Percentiles rank a stretch among this genome's conserved stretches.
Evolutionary conservation across 2,113 vertebrate species (phyloP).

Genomic region (Salvelinus namaycush): DNA sequence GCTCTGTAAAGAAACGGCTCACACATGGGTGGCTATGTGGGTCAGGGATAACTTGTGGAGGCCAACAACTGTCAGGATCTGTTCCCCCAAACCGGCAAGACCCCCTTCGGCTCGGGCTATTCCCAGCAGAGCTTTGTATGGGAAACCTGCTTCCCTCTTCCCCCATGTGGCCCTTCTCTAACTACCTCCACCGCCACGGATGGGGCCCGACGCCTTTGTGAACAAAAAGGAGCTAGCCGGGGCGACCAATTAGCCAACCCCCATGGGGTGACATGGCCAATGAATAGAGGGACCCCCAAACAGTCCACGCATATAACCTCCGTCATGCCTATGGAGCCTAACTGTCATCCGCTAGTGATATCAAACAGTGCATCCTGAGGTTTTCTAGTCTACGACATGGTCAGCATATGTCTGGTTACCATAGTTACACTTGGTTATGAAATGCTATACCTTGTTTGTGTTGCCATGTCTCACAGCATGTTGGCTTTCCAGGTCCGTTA

Average conservation of each 20-base stretch:
- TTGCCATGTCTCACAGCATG: no score
- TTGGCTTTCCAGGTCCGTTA: no score
- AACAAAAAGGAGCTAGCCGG: conserved; percentile 70
- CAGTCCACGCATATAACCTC: conserved; percentile 71
- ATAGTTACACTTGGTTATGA: no score
- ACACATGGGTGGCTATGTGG: conserved; percentile 76
- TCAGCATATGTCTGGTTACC: no score
- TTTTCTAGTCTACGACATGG: no score
- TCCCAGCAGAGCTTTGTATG: conserved; percentile 69
- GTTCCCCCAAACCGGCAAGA: not conserved
- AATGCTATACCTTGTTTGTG: no score
- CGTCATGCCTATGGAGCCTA: conserved; percentile 45
- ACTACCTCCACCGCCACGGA: conserved; percentile 47
- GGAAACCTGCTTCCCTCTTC: conserved; percentile 61
- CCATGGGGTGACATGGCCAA: conserved; percentile 72
- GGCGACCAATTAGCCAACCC: conserved; percentile 81
- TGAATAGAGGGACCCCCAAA: conserved; percentile 74
- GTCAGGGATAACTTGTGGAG: conserved; percentile 73
- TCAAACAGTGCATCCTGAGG: conserved; percentile 36
- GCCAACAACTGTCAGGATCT: conserved; percentile 70
- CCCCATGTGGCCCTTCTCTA: conserved; percentile 19
- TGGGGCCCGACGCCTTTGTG: conserved; percentile 67
- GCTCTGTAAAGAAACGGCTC: conserved; percentile 68
- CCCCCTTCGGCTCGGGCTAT: conserved; percentile 56
- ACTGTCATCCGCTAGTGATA: conserved; percentile 56